Percentiles rank a stretch among this genome's conserved stretches.
These are phyloP conservation scores for Spilogale gracilis DNA, from an alignment of 2,113 vertebrate genomes.

Conservation along the genomic window DNA sequence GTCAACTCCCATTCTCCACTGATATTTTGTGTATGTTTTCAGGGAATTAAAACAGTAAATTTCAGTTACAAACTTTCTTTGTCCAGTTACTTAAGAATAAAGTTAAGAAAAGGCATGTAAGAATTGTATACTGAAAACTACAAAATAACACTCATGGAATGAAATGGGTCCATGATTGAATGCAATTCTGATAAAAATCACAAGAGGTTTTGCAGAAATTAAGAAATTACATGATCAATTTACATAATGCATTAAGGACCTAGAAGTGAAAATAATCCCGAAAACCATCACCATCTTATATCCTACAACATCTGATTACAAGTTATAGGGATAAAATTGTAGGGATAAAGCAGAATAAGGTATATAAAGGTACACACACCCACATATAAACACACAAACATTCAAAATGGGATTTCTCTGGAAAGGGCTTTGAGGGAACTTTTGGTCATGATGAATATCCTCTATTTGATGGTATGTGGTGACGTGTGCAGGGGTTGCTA, in stretches of 20 bases:
- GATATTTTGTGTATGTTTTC: not conserved
- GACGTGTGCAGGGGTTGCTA: not conserved
- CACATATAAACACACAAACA: not conserved
- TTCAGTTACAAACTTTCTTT: not conserved
- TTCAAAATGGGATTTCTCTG: not conserved
- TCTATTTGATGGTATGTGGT: not conserved
- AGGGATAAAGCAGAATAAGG: not conserved
- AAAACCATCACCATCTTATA: not conserved
- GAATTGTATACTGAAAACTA: not conserved
- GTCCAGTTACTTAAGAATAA: not conserved
- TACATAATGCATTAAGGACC: not conserved
- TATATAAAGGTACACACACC: not conserved
- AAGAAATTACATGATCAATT: not conserved
- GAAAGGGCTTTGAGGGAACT: not conserved
- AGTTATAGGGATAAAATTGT: not conserved
- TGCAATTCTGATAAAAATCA: not conserved
- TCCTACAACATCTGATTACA: not conserved
- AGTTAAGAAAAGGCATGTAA: not conserved
- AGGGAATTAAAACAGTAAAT: conserved; percentile 27
- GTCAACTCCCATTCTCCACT: not conserved
- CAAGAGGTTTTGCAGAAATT: not conserved
- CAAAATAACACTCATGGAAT: not conserved
- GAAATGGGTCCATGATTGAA: not conserved
- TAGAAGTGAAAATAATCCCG: not conserved
- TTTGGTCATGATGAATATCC: not conserved